phyloP scores from a whole-genome alignment of 2,797 vertebrate genomes.

The Arnoldichthys spilopterus region DNA sequence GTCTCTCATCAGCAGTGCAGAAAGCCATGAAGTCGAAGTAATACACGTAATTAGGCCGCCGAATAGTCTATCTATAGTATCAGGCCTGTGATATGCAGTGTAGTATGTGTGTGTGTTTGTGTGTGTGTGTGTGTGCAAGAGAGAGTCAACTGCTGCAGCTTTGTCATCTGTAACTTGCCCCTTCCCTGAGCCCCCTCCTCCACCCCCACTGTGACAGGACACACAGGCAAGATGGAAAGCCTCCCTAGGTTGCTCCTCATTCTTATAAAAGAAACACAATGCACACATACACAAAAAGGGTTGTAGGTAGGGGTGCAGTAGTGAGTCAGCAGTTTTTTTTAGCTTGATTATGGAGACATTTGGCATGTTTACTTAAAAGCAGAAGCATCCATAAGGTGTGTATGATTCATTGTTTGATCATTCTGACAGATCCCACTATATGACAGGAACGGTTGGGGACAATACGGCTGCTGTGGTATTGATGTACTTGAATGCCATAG shows the following conservation, averaged over 20 bases:
- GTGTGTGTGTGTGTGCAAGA: conserved; percentile 9
- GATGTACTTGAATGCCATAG: no score
- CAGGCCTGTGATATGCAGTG: neutral
- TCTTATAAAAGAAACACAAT: conserved; percentile 10
- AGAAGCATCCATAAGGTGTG: no score
- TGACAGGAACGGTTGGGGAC: no score
- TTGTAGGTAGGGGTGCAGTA: neutral
- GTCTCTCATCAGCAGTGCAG: neutral
- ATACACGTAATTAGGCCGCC: neutral
- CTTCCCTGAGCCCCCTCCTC: conserved; percentile 23
- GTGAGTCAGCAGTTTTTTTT: neutral
- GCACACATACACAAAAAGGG: conserved; percentile 26
- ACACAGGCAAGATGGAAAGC: conserved; percentile 27
- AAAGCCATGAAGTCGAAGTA: neutral
- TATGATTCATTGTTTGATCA: no score
- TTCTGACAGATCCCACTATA: no score
- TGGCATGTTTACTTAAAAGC: no score
- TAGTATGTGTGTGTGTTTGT: conserved; percentile 1
- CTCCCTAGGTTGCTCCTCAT: conserved; percentile 8
- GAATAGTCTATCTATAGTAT: neutral
- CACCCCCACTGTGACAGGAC: conserved; percentile 25
- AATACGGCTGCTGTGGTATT: no score
- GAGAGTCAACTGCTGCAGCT: conserved; percentile 16
- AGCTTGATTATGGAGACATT: neutral
- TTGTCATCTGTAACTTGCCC: conserved; percentile 51